These are phyloP conservation scores for Drosophila yooni DNA, from an alignment of 2,888 invertebrate species.

Conservation along the genomic window DNA sequence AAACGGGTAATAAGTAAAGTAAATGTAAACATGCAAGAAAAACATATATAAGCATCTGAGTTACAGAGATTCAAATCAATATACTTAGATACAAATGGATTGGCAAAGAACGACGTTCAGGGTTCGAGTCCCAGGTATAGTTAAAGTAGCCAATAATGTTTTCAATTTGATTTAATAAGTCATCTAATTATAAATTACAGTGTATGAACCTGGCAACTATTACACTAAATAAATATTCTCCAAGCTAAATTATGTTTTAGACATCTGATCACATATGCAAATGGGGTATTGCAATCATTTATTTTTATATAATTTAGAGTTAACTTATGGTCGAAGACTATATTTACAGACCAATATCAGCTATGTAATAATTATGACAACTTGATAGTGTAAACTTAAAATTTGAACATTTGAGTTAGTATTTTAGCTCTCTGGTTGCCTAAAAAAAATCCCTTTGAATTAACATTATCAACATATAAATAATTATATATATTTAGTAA, in stretches of 20 bases:
- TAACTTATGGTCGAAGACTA: not conserved
- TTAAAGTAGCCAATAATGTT: not conserved
- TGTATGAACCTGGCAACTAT: not conserved
- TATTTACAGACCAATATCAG: not conserved
- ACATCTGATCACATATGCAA: not conserved
- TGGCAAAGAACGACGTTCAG: not conserved
- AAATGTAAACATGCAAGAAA: not conserved
- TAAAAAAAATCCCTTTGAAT: not conserved
- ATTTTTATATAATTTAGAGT: not conserved
- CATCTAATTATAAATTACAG: not conserved
- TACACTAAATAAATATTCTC: not conserved
- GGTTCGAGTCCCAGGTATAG: not conserved
- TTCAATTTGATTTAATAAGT: not conserved
- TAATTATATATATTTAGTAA: not conserved
- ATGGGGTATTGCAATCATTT: not conserved
- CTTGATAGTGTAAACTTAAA: not conserved
- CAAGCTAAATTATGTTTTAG: not conserved
- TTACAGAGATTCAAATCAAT: not conserved
- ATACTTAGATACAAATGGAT: not conserved
- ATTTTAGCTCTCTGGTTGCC: not conserved
- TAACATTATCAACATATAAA: not conserved
- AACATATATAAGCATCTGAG: not conserved
- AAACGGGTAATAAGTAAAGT: not conserved
- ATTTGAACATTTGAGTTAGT: not conserved
- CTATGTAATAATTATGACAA: not conserved